Evolutionary conservation across 2,113 vertebrate species (phyloP).

Genomic region (Herpetotheres cachinnans): DNA sequence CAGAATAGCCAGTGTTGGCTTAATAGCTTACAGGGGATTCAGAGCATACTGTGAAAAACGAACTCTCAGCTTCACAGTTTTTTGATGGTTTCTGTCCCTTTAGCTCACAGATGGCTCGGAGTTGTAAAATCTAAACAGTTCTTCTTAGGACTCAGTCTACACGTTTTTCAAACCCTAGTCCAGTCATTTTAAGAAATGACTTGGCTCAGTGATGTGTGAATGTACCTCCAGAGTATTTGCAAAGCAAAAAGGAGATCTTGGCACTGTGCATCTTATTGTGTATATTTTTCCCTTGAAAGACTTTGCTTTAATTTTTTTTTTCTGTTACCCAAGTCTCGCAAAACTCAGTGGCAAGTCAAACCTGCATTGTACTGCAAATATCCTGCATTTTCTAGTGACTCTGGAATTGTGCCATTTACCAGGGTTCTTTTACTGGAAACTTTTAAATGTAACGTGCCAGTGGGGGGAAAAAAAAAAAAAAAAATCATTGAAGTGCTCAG

Average conservation of each 20-base stretch:
- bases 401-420: not conserved
- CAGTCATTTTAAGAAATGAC: constrained; percentile 29
- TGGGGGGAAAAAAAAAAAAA: not conserved
- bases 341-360: not conserved
- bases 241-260: constrained; percentile 17
- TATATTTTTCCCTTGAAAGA: constrained; percentile 42
- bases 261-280: not conserved
- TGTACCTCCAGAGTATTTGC: constrained; percentile 34
- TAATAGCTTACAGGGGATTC: not conserved
- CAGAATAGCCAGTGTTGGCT: not conserved
- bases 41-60: not conserved
- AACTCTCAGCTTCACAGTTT: not conserved
- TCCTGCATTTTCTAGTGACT: not conserved
- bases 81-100: not conserved
- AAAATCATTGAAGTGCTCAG: not conserved
- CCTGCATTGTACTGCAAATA: not conserved
- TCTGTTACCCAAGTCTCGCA: not conserved
- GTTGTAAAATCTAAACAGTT: constrained; percentile 8
- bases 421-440: not conserved
- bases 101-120: constrained; percentile 28
- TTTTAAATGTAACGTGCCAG: not conserved
- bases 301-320: not conserved
- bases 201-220: constrained; percentile 25
- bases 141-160: constrained; percentile 21
- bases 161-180: constrained; percentile 26